Evolutionary conservation across 2,797 vertebrate genomes (phyloP), one percentile per base, ranked within the genome.

Genomic region (Girardinus metallicus): DNA sequence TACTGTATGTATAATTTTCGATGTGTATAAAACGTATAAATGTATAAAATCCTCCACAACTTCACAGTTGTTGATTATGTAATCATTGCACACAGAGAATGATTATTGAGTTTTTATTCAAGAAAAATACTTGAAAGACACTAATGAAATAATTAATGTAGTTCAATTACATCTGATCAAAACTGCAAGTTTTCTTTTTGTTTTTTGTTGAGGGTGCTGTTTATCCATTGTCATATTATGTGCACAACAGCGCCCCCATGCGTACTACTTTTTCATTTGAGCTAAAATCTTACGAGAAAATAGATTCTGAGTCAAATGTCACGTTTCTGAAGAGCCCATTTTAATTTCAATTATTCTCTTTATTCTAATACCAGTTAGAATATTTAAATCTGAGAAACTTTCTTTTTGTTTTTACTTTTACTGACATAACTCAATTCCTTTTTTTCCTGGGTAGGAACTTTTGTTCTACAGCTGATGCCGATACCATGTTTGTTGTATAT

Each of bases 371-470:
- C 5, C 11, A 26, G 10, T 41, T 26, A 5, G 2, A 11, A 68
- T 26, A 1, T 4, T 39, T 1, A 21, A 15, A 41, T 70, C 0
- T 44, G 13, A 29, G 0, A 29, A 44, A 7, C 2, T 44, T 6
- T 71, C 10, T 9, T 66, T 11, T 39, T 66, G 1, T 12, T 68
- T 41, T 8, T 26, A 5, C 9, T 26, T 39, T 41, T 1, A 41
- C 4, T 68, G 8, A 36, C 6, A 23, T 36, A 4, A 39, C 34
- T 9, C 3, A n/a, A 15, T 26, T 68, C 9, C 0, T 41, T 15
- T 41, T 15, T 62, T 82, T 4, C 1, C 1, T 1, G 16, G 0
- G 68, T 80, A 64, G 90, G 92, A 94, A 92, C 87, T 0, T 29
- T 78, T 75, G 1, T 10, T 64, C 0, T 1, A 0, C 1, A n/a